Evolutionary conservation across 2,797 vertebrate species (phyloP), one percentile per base, ranked within the genome.

Genomic region (Nothura maculosa): DNA sequence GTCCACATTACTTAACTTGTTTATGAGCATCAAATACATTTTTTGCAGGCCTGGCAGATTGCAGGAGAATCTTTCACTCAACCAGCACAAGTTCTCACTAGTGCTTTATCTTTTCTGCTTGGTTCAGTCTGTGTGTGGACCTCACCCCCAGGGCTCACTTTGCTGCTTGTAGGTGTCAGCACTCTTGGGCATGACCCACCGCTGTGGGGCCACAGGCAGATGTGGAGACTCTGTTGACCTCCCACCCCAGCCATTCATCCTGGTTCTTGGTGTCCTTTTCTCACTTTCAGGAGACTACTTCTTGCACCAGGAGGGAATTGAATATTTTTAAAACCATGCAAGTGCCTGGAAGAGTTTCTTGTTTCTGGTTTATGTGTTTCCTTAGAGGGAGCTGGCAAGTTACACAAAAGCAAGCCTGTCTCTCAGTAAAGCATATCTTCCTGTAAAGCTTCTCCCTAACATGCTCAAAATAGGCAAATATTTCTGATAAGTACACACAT

Each of bases 401-500:
- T n/a, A 3, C 20, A 83, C 20, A 72, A 89, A 94, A 92, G 58
- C 72, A 93, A 81, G 45, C 36, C 54, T 54, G 28, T 62, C 52
- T 82, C 81, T 89, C 58, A 40, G 2, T 64, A 85, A 85, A 90
- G 48, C 90, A 81, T 74, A 74, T 40, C n/a, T 87, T 58, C n/a
- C 80, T 64, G 38, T 76, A 62, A 82, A 93, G 45, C 57, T 40
- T 45, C 66, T 94, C 76, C 85, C 85, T 61, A 42, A 36, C 68
- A 72, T 79, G 72, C 73, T 75, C 69, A 85, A 72, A 96, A 94
- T 89, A 96, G 54, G 62, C 34, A 66, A 87, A 42, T 36, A 2
- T 91, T 91, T 68, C 66, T 96, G 92, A 81, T 92, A 96, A 52
- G 58, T 52, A 18, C 0, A 0, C 69, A 62, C n/a, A 12, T 36